A percentile compares a stretch with the other conserved stretches of the same genome.
Evolutionary conservation across 2,113 vertebrate genomes (phyloP).

Genomic region (Hyperopisus bebe): DNA sequence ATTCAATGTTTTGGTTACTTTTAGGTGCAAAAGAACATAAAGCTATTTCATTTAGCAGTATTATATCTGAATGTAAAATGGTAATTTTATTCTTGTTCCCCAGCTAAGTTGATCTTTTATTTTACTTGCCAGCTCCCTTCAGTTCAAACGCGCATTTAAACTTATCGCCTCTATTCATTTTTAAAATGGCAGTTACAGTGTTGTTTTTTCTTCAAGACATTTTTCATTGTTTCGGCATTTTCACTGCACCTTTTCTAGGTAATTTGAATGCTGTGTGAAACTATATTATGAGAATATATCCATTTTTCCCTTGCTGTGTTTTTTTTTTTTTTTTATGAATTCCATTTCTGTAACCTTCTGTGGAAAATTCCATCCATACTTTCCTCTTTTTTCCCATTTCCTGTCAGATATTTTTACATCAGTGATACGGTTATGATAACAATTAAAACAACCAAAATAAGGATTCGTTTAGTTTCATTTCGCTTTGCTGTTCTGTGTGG

Average conservation of each 20-base stretch:
- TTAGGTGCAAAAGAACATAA: background rate
- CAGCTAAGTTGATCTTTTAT: background rate
- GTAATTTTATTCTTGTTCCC: background rate
- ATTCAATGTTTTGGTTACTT: background rate
- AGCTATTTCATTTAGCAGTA: background rate
- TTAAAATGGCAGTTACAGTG: background rate
- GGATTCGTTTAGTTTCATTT: background rate
- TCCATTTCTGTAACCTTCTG: background rate
- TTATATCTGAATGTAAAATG: background rate
- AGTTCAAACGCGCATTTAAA: background rate
- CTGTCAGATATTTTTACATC: background rate
- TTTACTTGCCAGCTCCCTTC: background rate
- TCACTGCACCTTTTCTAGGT: background rate
- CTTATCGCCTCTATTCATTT: background rate
- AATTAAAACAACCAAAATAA: background rate
- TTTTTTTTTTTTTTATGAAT: conserved; percentile 3
- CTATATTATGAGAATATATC: background rate
- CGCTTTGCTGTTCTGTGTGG: background rate
- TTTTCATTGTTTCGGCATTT: background rate
- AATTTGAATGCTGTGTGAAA: background rate
- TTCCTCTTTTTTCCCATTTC: background rate
- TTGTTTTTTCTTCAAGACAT: background rate
- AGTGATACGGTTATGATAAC: background rate
- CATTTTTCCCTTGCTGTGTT: background rate
- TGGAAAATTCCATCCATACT: conserved; percentile 19